phyloP scores from a whole-genome alignment of 1,140 invertebrate species.

The Oreohelix idahoensis region DNA sequence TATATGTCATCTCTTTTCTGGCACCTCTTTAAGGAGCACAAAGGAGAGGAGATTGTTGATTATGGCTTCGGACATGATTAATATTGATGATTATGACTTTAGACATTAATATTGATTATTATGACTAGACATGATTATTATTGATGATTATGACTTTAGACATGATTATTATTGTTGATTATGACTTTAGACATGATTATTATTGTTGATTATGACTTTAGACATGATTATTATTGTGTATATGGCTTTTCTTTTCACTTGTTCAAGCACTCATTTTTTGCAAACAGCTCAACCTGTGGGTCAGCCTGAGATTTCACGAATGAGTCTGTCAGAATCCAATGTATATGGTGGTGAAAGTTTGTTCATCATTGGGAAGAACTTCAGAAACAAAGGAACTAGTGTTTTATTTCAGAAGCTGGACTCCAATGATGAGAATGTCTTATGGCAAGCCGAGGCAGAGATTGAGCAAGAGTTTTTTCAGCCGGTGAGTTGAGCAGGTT shows the following conservation, averaged over 20 bases:
- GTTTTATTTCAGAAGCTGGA: slow-evolving; percentile 86
- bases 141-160: no score
- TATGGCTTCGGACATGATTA: no score
- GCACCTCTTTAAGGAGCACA: no score
- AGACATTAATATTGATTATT: no score
- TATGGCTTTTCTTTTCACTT: background rate
- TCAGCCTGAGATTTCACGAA: slow-evolving; percentile 94
- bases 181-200: no score
- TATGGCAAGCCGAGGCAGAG: slow-evolving; percentile 73
- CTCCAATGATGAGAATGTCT: slow-evolving; percentile 68
- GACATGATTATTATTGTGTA: no score
- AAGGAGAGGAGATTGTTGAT: no score
- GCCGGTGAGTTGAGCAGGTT: slow-evolving; percentile 63
- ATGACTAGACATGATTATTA: no score
- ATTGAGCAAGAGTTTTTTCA: slow-evolving; percentile 75
- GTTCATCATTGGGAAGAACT: slow-evolving; percentile 97
- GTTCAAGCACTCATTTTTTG: background rate
- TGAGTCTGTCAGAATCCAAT: slow-evolving; percentile 86
- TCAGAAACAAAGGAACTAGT: slow-evolving; percentile 89
- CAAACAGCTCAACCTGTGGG: slow-evolving; percentile 91
- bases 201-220: no score
- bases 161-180: no score
- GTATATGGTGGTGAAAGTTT: slow-evolving; percentile 87
- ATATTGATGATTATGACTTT: no score
- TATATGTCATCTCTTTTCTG: no score